These are phyloP conservation scores for Clarias gariepinus DNA, from an alignment of 2,113 vertebrate genomes.

Conservation along the genomic window DNA sequence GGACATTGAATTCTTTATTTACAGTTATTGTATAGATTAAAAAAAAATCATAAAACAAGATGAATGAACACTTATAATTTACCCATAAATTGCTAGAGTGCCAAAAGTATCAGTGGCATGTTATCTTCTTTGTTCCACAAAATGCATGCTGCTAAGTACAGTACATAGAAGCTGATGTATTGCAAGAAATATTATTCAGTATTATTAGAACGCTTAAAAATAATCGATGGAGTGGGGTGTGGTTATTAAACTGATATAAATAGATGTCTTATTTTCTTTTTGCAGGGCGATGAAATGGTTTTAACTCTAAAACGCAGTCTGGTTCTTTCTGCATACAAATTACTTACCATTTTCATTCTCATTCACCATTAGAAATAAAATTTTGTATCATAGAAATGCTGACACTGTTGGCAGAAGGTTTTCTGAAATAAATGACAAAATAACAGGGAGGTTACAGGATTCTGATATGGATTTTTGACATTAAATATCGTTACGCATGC, in stretches of 20 bases:
- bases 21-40: constrained; percentile 99
- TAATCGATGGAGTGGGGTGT: constrained; percentile 72
- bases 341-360: constrained; percentile 62
- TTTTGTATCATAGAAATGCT: constrained; percentile 41
- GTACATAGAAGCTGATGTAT: constrained; percentile 92
- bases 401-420: constrained; percentile 58
- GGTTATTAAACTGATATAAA: constrained; percentile 67
- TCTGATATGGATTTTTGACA: constrained; percentile 63
- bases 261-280: constrained; percentile 28
- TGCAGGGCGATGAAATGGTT: constrained; percentile 62
- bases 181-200: constrained; percentile 78
- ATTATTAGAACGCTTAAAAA: constrained; percentile 64
- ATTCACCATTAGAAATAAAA: constrained; percentile 62
- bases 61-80: constrained; percentile 95
- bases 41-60: constrained; percentile 98
- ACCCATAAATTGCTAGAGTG: constrained; percentile 93
- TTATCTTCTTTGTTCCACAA: constrained; percentile 83
- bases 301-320: constrained; percentile 50
- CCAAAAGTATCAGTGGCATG: constrained; percentile 84
- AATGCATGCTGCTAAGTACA: constrained; percentile 99
- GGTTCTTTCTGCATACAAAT: constrained; percentile 73
- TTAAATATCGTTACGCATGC: constrained; percentile 69
- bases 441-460: constrained; percentile 50
- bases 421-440: constrained; percentile 60
- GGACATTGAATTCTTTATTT: constrained; percentile 99